Evolutionary conservation across 2,113 vertebrate species (phyloP).

Genomic region (Nanorana parkeri): DNA sequence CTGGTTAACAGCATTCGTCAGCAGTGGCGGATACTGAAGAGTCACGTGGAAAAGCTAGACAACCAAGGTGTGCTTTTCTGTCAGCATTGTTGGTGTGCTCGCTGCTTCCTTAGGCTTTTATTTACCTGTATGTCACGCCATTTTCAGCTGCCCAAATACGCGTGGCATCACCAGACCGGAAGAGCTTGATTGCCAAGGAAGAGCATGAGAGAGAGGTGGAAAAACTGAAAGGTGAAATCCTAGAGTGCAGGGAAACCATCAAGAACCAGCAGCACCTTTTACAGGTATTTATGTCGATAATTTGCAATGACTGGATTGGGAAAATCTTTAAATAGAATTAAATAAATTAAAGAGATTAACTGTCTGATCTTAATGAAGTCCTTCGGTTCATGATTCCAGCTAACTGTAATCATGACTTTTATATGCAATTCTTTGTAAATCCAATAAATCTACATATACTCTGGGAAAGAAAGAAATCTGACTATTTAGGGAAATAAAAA

Average conservation of each 20-base stretch:
- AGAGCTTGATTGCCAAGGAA: slow-evolving; percentile 83
- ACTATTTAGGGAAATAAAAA: too few species aligned
- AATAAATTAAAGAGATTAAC: too few species aligned
- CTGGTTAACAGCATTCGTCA: slow-evolving; percentile 95
- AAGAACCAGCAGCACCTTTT: slow-evolving; percentile 91
- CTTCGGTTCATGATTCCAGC: too few species aligned
- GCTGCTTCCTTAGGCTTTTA: neutral
- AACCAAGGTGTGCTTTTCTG: slow-evolving; percentile 79
- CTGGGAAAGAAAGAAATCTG: too few species aligned
- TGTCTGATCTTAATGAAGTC: too few species aligned
- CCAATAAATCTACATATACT: too few species aligned
- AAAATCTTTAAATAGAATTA: too few species aligned
- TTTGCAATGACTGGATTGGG: too few species aligned
- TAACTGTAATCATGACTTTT: too few species aligned
- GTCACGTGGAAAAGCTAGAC: slow-evolving; percentile 90
- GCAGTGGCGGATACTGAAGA: slow-evolving; percentile 95
- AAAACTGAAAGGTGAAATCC: slow-evolving; percentile 87
- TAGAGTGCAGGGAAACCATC: slow-evolving; percentile 95
- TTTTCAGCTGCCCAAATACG: slow-evolving; percentile 81
- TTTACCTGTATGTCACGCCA: too few species aligned
- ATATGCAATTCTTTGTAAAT: too few species aligned
- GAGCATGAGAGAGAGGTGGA: slow-evolving; percentile 89
- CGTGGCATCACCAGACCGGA: slow-evolving; percentile 70
- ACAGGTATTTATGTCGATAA: slow-evolving; percentile 75
- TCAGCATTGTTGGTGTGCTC: neutral